Conservation (phyloP, 2,888 invertebrate genomes). For the Aphrophora alni region DNA sequence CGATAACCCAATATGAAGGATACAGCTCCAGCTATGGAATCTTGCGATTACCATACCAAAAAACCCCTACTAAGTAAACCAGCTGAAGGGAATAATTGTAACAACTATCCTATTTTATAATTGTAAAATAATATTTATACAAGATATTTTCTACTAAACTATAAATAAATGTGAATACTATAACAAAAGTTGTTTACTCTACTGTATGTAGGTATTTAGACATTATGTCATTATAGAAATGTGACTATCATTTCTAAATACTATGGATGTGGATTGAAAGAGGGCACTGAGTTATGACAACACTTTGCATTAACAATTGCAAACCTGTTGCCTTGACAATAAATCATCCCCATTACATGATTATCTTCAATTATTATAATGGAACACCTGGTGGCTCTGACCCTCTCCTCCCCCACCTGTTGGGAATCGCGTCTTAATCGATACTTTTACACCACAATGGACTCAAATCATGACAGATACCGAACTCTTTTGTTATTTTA, state of each 20-base stretch:
- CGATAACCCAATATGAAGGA: too few species aligned
- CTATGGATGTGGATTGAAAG: not conserved
- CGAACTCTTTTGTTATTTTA: not conserved
- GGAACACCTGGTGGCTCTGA: not conserved
- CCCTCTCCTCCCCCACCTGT: not conserved
- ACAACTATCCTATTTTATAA: too few species aligned
- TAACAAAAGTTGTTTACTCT: not conserved
- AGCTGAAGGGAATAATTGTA: too few species aligned
- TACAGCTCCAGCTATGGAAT: too few species aligned
- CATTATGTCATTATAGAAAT: not conserved
- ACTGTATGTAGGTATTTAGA: not conserved
- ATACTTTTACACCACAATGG: not conserved
- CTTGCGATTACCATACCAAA: too few species aligned
- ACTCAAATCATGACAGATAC: not conserved
- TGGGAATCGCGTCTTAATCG: not conserved
- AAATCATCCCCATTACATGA: not conserved
- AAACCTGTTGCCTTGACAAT: not conserved
- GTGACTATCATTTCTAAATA: not conserved
- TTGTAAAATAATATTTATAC: too few species aligned
- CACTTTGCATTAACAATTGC: not conserved
- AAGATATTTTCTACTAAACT: too few species aligned
- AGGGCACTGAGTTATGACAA: not conserved
- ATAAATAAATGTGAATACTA: too few species aligned
- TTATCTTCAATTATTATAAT: constrained; percentile 5
- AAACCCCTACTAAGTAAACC: too few species aligned